Evolutionary conservation across 2,113 vertebrate genomes (phyloP).

Genomic region (Edolisoma coerulescens): DNA sequence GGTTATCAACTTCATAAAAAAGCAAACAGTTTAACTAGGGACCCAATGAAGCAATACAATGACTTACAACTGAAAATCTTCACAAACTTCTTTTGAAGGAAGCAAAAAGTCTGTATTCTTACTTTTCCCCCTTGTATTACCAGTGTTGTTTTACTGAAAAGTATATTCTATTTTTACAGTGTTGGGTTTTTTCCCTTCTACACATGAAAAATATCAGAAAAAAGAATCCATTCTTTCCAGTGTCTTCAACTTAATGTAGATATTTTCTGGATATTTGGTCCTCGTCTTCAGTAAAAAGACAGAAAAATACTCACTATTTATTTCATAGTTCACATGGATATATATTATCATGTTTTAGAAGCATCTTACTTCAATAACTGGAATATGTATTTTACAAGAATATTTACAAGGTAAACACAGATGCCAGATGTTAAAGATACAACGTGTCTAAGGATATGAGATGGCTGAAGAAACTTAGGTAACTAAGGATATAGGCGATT

Average conservation of each 20-base stretch:
- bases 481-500: not conserved
- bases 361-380: not conserved
- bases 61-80: not conserved
- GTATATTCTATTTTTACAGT: not conserved
- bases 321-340: not conserved
- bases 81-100: not conserved
- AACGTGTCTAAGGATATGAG: not conserved
- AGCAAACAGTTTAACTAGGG: not conserved
- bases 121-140: not conserved
- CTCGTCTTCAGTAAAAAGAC: not conserved
- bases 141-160: not conserved
- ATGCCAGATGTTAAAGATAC: not conserved
- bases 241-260: not conserved
- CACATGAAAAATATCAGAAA: not conserved
- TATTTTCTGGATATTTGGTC: not conserved
- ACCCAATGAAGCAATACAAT: not conserved
- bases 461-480: not conserved
- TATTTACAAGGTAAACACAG: not conserved
- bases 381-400: not conserved
- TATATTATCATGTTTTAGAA: not conserved
- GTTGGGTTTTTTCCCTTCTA: rapidly evolving
- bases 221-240: not conserved
- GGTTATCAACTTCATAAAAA: not conserved
- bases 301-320: not conserved
- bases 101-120: not conserved